Conservation (phyloP, 2,888 invertebrate genomes). For the Galeruca laticollis region DNA sequence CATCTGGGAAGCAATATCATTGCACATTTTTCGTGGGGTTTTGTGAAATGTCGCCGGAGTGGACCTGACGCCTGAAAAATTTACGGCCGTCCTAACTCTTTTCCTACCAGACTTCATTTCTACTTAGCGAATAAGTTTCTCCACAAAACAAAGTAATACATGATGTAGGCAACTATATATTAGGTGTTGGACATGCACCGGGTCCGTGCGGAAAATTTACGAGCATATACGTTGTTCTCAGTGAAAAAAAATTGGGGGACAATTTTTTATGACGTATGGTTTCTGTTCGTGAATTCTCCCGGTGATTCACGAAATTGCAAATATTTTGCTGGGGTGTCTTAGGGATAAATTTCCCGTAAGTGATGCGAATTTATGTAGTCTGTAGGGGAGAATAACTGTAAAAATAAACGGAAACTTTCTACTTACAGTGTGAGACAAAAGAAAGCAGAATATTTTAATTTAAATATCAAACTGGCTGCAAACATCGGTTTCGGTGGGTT, state of each 20-base stretch:
- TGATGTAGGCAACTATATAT: conserved; percentile 59
- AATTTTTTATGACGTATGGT: conserved; percentile 17
- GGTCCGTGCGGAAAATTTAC: conserved; percentile 53
- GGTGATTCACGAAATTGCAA: conserved; percentile 10
- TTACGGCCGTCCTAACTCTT: conserved; percentile 60
- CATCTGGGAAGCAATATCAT: conserved; percentile 31
- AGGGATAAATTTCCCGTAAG: conserved; percentile 13
- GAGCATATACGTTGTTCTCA: conserved; percentile 23
- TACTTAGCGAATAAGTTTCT: conserved; percentile 60
- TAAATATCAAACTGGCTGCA: too few relatives aligned
- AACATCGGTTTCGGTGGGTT: too few relatives aligned
- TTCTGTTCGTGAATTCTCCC: conserved; percentile 20
- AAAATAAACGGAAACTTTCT: too few relatives aligned
- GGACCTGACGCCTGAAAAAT: conserved; percentile 62
- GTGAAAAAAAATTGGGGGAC: conserved; percentile 21
- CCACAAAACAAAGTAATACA: conserved; percentile 62
- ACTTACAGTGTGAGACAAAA: neutral
- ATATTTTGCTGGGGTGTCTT: conserved; percentile 9
- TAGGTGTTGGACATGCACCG: conserved; percentile 53
- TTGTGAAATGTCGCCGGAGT: conserved; percentile 57
- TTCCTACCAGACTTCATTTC: conserved; percentile 59
- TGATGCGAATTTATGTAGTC: conserved; percentile 2
- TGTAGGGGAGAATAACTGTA: neutral
- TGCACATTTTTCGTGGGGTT: conserved; percentile 25
- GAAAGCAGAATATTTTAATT: too few relatives aligned